phyloP scores from a whole-genome alignment of 2,888 invertebrate genomes.

The Dolichopus griseipennis region DNA sequence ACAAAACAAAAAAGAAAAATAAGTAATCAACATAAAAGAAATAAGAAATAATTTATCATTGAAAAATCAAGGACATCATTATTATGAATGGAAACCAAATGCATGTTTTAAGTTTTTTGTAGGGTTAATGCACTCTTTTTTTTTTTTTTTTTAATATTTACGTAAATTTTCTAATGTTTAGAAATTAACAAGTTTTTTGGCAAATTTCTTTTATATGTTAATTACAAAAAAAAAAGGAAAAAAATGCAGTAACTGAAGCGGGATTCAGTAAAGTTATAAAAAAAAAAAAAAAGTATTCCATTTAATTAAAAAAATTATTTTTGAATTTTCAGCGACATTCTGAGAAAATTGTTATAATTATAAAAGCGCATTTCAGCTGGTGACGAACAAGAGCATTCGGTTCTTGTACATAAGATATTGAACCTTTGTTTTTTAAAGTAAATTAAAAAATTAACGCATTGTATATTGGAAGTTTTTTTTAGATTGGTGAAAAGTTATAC shows the following conservation, averaged over 20 bases:
- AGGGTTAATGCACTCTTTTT: neutral
- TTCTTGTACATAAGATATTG: too few relatives aligned
- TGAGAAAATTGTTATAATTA: too few relatives aligned
- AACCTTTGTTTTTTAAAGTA: too few relatives aligned
- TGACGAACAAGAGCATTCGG: too few relatives aligned
- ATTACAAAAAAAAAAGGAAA: neutral
- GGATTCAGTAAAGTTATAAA: neutral
- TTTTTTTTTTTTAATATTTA: neutral
- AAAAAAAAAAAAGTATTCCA: neutral
- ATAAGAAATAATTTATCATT: neutral
- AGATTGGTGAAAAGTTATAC: too few relatives aligned
- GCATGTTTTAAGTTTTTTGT: neutral
- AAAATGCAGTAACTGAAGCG: neutral
- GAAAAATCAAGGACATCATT: neutral
- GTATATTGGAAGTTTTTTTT: too few relatives aligned
- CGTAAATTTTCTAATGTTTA: neutral
- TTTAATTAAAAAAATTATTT: too few relatives aligned
- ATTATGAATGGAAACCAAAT: neutral
- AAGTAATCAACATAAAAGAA: neutral
- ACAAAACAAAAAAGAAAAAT: neutral
- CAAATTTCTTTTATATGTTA: too few relatives aligned
- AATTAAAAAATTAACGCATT: too few relatives aligned
- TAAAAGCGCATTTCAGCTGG: too few relatives aligned
- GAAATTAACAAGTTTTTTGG: neutral
- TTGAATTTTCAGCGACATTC: too few relatives aligned